phyloP scores from a whole-genome alignment of 2,113 vertebrate species.

The Chamaetylas fuelleborni region DNA sequence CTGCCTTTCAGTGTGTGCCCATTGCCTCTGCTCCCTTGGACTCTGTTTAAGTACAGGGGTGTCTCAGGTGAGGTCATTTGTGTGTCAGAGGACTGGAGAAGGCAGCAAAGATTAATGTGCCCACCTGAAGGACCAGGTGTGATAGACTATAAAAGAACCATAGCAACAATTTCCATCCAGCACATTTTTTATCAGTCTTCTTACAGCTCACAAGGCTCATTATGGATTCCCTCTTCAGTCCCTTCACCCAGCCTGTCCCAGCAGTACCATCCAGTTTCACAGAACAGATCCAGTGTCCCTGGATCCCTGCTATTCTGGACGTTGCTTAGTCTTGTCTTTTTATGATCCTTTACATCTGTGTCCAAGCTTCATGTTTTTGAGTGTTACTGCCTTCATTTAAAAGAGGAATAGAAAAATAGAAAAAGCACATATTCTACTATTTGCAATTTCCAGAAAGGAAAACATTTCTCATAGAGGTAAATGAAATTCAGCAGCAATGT shows the following conservation, averaged over 20 bases:
- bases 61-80: neutral
- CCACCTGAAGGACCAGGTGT: neutral
- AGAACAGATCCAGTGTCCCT: neutral
- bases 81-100: neutral
- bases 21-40: neutral
- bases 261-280: neutral
- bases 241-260: neutral
- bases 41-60: fast-evolving
- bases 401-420: neutral
- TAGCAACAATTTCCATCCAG: neutral
- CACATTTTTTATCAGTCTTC: neutral
- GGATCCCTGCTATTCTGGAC: neutral
- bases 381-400: neutral
- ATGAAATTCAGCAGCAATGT: neutral
- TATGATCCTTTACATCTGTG: neutral
- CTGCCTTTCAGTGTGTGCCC: neutral
- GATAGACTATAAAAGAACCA: neutral
- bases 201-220: neutral
- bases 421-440: neutral
- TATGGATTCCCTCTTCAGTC: neutral
- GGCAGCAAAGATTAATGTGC: neutral
- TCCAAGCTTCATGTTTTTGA: neutral
- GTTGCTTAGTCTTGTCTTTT: neutral
- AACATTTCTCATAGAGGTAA: neutral
- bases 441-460: neutral